These are phyloP conservation scores for Dromaius novaehollandiae DNA, from an alignment of 2,113 vertebrate genomes.

Conservation along the genomic window DNA sequence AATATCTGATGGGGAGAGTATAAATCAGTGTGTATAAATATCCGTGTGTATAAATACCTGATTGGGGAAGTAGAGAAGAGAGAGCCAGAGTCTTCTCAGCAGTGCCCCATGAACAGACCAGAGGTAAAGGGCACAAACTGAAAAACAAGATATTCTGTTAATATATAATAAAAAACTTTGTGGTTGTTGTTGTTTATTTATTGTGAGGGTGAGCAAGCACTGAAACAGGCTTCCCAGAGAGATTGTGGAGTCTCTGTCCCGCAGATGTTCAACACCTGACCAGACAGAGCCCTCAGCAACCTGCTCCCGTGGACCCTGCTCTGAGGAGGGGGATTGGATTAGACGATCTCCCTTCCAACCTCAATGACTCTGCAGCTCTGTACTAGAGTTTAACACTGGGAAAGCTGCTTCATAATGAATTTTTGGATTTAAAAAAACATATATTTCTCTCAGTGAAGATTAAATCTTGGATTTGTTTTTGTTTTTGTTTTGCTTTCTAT, in stretches of 20 bases:
- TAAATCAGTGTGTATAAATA: background rate
- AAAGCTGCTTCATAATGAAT: background rate
- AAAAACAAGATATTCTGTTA: background rate
- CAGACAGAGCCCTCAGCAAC: background rate
- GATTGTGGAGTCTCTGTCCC: background rate
- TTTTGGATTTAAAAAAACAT: background rate
- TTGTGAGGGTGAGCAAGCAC: background rate
- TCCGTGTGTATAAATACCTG: background rate
- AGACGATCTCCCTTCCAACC: background rate
- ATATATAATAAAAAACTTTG: background rate
- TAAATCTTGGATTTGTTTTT: background rate
- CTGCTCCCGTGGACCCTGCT: background rate
- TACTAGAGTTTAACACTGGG: background rate
- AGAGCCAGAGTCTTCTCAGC: background rate
- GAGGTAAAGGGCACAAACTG: background rate
- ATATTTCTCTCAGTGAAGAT: background rate
- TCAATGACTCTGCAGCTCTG: background rate
- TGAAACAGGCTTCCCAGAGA: background rate
- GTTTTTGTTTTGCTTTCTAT: background rate
- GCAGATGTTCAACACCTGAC: background rate
- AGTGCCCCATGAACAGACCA: background rate
- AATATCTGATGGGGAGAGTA: background rate
- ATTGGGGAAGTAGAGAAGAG: background rate
- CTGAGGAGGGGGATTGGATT: background rate
- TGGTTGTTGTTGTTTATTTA: background rate